Conservation (phyloP, 2,888 invertebrate genomes). For the Quadroppia sp. region DNA sequence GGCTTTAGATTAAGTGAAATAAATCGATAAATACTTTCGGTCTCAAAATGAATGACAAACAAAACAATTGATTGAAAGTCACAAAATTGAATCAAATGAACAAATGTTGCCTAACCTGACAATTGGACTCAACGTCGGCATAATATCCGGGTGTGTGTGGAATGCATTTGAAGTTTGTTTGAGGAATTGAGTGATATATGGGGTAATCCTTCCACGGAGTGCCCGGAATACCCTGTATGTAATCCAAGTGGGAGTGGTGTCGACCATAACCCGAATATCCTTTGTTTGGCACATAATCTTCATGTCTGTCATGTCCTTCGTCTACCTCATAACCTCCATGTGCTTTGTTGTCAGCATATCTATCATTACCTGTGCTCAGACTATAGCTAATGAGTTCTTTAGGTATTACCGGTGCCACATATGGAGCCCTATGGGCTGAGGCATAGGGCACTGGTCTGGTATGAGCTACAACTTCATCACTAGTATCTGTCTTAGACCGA, state of each 20-base stretch:
- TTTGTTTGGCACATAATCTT: neutral
- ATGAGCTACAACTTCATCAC: neutral
- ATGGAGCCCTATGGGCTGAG: neutral
- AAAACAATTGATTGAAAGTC: neutral
- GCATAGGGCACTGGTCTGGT: neutral
- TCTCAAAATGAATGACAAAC: neutral
- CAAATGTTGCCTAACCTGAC: conserved; percentile 22
- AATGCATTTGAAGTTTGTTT: conserved; percentile 42
- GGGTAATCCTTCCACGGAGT: conserved; percentile 46
- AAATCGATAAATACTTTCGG: neutral
- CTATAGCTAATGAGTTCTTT: neutral
- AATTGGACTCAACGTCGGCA: conserved; percentile 45
- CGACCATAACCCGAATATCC: neutral
- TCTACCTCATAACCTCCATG: neutral
- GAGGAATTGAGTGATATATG: conserved; percentile 39
- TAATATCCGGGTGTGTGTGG: conserved; percentile 46
- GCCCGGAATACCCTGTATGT: conserved; percentile 45
- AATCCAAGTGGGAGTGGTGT: neutral
- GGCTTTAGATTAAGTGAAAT: neutral
- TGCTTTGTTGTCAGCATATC: neutral
- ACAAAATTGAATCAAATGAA: neutral
- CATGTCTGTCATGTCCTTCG: neutral
- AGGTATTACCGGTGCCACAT: neutral
- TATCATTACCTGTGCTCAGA: neutral
- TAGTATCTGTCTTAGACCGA: neutral